Evolutionary conservation across 2,888 invertebrate genomes (phyloP), one percentile per base, ranked within the genome.

Genomic region (Aphrophora alni): DNA sequence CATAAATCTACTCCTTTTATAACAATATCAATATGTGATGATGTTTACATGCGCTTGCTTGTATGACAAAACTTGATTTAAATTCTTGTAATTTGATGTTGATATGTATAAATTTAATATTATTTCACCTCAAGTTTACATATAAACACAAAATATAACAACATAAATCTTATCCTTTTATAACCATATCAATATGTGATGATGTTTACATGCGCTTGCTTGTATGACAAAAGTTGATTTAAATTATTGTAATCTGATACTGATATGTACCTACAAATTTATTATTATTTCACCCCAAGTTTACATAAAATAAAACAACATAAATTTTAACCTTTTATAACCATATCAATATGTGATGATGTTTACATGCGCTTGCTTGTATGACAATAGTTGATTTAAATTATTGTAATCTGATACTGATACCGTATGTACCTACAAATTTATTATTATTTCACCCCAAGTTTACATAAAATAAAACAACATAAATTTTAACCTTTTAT

Each of bases 31-130:
- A 17, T 68, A 25, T 14, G 51, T 75, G 75, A 75, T 75, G 75
- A 75, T 27, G 28, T 59, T 44, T 44, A 38, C 21, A 75, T 75
- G 75, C 75, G 75, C 75, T 75, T 75, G 75, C 75, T 75, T 75
- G 44, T 44, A 44, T 44, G 44, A 44, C 14, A 44, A 14, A 44
- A 1, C 8, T 14, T 44, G 44, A 44, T 44, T n/a, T 44, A 44
- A 14, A 44, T 7, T 17, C 10, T 44, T 44, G 44, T 44, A 44
- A 44, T 44, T 12, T 44, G 44, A 44, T 14, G 12, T 44, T 14
- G 44, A 44, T 44, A 17, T 14, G 44, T 14, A 44, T 2, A 14
- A 14, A 44, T n/a, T n/a, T n/a, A 8, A 33, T 33, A 33, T 33
- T 33, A 14, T 44, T 44, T 5, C 33, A n/a, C n/a, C n/a, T n/a